Evolutionary conservation across 1,140 invertebrate species (phyloP).

Genomic region (Lepidotrigona ventralis): DNA sequence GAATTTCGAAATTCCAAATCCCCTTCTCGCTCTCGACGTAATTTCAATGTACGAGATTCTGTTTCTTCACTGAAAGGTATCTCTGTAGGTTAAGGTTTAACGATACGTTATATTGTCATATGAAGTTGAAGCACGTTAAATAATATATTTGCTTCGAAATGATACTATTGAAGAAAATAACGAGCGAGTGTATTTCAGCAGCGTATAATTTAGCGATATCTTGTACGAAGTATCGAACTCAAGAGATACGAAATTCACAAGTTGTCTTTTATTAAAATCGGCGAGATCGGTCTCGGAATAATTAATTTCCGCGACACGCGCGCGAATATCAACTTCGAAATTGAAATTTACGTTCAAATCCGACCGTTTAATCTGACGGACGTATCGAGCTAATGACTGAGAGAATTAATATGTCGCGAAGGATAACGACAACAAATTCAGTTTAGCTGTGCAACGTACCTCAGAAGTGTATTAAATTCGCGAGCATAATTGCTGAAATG

Average conservation of each 20-base stretch:
- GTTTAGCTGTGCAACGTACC: neutral
- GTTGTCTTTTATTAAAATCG: conserved; percentile 3
- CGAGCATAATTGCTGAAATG: neutral
- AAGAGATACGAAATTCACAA: conserved; percentile 2
- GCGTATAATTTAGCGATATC: neutral
- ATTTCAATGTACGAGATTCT: neutral
- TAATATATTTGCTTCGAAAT: neutral
- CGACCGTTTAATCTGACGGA: neutral
- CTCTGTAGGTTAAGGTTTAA: no score
- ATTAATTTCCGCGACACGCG: neutral
- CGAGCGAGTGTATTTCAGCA: neutral
- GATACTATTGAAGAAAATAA: neutral
- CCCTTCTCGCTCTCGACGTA: neutral
- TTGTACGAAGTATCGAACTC: neutral
- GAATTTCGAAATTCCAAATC: neutral
- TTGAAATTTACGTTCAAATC: conserved; percentile 19
- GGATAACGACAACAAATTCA: neutral
- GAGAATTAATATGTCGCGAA: conserved; percentile 5
- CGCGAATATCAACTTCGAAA: neutral
- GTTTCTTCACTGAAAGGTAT: neutral
- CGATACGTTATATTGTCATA: no score
- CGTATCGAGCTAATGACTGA: neutral
- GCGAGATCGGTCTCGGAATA: neutral
- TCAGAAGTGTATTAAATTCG: neutral
- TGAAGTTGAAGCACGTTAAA: neutral